These are phyloP conservation scores for Xanthorhoe designata DNA, from an alignment of 2,888 invertebrate species.

Conservation along the genomic window DNA sequence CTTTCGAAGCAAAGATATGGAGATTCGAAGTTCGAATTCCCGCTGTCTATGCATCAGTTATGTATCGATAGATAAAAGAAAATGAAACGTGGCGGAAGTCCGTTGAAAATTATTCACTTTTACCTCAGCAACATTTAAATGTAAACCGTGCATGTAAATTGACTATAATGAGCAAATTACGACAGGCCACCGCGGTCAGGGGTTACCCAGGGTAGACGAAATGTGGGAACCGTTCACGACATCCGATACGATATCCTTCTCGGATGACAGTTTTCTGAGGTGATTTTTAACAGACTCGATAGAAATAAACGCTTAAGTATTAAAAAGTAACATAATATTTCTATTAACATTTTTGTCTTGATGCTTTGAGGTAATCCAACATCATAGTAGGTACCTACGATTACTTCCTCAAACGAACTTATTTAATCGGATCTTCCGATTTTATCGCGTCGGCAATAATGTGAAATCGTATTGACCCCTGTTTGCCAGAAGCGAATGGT, in stretches of 20 bases:
- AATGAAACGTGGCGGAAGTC: neutral
- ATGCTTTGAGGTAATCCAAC: neutral
- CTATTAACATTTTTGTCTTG: neutral
- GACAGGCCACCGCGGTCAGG: conserved; percentile 27
- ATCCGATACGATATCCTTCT: conserved; percentile 5
- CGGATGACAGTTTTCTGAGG: neutral
- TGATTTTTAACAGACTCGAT: too few species aligned
- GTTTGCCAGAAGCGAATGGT: too few species aligned
- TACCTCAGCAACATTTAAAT: conserved; percentile 20
- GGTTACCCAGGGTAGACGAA: conserved; percentile 26
- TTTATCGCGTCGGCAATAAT: conserved; percentile 2
- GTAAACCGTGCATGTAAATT: conserved; percentile 25
- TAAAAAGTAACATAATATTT: too few species aligned
- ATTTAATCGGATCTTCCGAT: neutral
- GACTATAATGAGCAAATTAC: conserved; percentile 32
- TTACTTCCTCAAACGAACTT: neutral
- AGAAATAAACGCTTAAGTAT: too few species aligned
- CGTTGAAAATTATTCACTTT: conserved; percentile 2
- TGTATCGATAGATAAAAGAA: neutral
- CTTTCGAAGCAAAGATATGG: too few species aligned
- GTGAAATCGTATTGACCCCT: neutral
- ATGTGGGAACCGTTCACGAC: conserved; percentile 14
- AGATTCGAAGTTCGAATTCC: too few species aligned
- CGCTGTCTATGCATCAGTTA: neutral
- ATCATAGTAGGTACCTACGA: neutral